Percentiles rank a stretch among this genome's conserved stretches.
These are phyloP conservation scores for Phyllotreta cruciferae DNA, from an alignment of 2,888 invertebrate species.

Conservation along the genomic window DNA sequence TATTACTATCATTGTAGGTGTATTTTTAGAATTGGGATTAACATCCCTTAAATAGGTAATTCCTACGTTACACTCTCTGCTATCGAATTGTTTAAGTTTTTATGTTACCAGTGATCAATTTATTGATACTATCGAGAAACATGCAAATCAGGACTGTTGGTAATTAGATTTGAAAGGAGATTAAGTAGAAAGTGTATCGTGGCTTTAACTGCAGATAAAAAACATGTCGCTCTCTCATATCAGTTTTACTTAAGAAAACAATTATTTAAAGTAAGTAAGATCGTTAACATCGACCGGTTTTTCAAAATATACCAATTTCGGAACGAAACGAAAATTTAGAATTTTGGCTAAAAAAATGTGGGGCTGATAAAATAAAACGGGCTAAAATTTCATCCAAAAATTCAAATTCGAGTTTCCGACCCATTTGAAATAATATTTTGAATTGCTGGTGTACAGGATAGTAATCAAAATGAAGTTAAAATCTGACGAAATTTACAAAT, in stretches of 20 bases:
- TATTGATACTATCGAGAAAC: too few relatives aligned
- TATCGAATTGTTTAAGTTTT: conserved; percentile 6
- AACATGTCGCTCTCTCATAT: conserved; percentile 33
- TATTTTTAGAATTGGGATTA: conserved; percentile 43
- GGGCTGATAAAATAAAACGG: not conserved
- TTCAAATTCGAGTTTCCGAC: conserved; percentile 12
- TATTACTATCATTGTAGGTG: conserved; percentile 52
- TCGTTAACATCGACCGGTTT: too few relatives aligned
- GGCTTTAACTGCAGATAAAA: conserved; percentile 39
- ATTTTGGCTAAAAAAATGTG: not conserved
- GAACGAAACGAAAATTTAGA: conserved; percentile 12
- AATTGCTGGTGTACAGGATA: conserved; percentile 15
- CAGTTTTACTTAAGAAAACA: conserved; percentile 27
- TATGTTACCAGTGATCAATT: not conserved
- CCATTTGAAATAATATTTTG: conserved; percentile 25
- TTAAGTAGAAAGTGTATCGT: conserved; percentile 33
- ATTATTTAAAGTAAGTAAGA: too few relatives aligned
- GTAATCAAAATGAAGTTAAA: not conserved
- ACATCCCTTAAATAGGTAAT: conserved; percentile 38
- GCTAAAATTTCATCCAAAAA: conserved; percentile 1
- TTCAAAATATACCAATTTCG: not conserved
- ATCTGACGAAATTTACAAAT: not conserved
- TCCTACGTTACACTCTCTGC: conserved; percentile 39
- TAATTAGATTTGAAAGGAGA: not conserved
- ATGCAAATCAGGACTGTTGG: not conserved